These are phyloP conservation scores for Aricia artaxerxes DNA, from an alignment of 2,888 invertebrate species.

Conservation along the genomic window DNA sequence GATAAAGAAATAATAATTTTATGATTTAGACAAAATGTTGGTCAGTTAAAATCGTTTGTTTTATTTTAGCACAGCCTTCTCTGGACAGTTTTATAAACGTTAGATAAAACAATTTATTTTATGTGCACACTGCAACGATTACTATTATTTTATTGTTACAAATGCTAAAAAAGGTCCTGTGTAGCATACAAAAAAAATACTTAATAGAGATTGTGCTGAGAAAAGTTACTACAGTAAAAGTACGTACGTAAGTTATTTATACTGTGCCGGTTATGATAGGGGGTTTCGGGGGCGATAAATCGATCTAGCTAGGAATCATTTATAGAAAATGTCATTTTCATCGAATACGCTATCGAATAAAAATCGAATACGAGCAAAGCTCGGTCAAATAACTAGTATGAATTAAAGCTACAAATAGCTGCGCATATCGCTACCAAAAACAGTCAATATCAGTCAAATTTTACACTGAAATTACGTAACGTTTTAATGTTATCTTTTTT, in stretches of 20 bases:
- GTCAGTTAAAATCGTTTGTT: conserved; percentile 39
- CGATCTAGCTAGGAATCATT: too few relatives aligned
- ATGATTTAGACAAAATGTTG: conserved; percentile 30
- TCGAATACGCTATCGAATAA: too few relatives aligned
- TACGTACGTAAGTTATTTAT: not conserved
- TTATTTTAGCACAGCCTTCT: conserved; percentile 49
- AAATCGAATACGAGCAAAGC: too few relatives aligned
- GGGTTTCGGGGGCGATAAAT: too few relatives aligned
- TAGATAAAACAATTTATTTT: not conserved
- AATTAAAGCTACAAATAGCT: not conserved
- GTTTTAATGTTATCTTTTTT: not conserved
- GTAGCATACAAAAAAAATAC: not conserved
- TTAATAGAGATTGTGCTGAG: not conserved
- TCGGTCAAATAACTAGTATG: too few relatives aligned
- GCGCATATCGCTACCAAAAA: not conserved
- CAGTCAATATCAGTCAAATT: not conserved
- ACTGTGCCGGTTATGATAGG: too few relatives aligned
- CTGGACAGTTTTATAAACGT: conserved; percentile 40
- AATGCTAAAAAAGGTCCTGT: not conserved
- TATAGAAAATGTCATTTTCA: too few relatives aligned
- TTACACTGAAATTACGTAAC: not conserved
- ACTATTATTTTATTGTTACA: not conserved
- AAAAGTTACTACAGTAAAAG: not conserved
- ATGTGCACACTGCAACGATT: conserved; percentile 25
- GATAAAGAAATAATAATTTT: not conserved